Evolutionary conservation across 1,140 invertebrate species (phyloP).

Genomic region (Trichogramma pretiosum): DNA sequence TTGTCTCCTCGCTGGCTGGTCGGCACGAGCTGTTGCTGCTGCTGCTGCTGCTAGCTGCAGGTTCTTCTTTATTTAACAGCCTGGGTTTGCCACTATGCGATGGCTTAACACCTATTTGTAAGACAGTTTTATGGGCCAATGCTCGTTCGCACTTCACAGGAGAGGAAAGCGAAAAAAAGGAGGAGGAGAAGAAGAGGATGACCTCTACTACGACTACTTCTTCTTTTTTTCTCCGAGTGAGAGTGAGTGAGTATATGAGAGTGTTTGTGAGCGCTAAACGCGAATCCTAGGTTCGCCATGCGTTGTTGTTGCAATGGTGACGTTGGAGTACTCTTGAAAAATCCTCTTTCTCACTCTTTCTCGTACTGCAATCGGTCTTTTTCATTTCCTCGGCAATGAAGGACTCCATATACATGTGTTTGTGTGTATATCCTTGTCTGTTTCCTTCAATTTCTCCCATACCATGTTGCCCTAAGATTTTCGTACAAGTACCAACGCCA

Average conservation of each 20-base stretch:
- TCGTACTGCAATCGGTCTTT: slow-evolving; percentile 10
- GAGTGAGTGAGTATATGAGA: too few species aligned
- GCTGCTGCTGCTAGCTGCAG: background rate
- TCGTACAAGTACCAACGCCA: too few species aligned
- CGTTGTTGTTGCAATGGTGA: too few species aligned
- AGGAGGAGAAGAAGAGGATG: background rate
- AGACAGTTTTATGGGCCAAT: slow-evolving; percentile 23
- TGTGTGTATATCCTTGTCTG: too few species aligned
- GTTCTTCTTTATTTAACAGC: slow-evolving; percentile 14
- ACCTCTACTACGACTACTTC: background rate
- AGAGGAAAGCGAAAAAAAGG: background rate
- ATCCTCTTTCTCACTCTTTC: slow-evolving; percentile 2
- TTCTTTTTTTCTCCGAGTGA: slow-evolving; percentile 4
- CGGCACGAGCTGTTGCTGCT: too few species aligned
- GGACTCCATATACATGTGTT: too few species aligned
- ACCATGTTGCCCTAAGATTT: too few species aligned
- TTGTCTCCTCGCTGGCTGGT: too few species aligned
- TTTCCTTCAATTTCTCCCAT: slow-evolving; percentile 3
- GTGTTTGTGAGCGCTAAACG: too few species aligned
- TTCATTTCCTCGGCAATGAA: too few species aligned
- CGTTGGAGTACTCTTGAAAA: too few species aligned
- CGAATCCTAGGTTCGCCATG: too few species aligned
- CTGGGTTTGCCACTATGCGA: background rate
- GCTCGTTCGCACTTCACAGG: slow-evolving; percentile 22
- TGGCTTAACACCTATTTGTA: slow-evolving; percentile 26